Evolutionary conservation across 2,888 invertebrate genomes (phyloP), one percentile per base, ranked within the genome.

Genomic region (Rotaria socialis): DNA sequence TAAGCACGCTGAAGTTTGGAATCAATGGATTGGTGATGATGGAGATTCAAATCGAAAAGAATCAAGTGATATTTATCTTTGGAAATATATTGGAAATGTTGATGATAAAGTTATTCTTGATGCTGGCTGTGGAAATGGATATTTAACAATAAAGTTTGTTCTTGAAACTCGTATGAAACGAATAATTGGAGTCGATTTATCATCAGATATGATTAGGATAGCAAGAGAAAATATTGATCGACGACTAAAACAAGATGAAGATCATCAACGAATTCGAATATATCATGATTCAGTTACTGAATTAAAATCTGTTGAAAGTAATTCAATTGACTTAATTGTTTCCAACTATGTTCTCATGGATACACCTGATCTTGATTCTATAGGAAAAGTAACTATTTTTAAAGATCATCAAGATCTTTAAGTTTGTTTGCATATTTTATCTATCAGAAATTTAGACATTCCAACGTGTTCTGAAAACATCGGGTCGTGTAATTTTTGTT

Each of bases 61-160:
- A 80, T 80, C 80, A 47, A 80, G 80, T 47, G 80, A 80, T 47
- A 43, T 47, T 8, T 80, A 35, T 47, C n/a, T 80, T 22, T 80
- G 80, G 80, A 80, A 80, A 43, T 80, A 80, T 47, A n/a, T 80
- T 43, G 80, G 43, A n/a, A 14, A 80, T 47, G 47, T 80, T n/a
- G 47, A 80, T 2, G 14, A 47, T 80, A 10, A 24, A 47, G 47
- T 47, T 11, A 16, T 80, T 47, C 47, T 80, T 11, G 80, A 80
- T 80, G 80, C 80, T n/a, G 80, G 80, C 5, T 80, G 80, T 80
- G 80, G 80, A 47, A 80, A 80, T n/a, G 80, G 43, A n/a, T 80
- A 80, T 80, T 35, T 80, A 24, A 47, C 47, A 5, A 47, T 80
- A 22, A 80, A 80, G 47, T 47, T 43, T 47, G 35, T 16, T 2